These are phyloP conservation scores for Cydia amplana DNA, from an alignment of 1,140 invertebrate genomes.

Conservation along the genomic window DNA sequence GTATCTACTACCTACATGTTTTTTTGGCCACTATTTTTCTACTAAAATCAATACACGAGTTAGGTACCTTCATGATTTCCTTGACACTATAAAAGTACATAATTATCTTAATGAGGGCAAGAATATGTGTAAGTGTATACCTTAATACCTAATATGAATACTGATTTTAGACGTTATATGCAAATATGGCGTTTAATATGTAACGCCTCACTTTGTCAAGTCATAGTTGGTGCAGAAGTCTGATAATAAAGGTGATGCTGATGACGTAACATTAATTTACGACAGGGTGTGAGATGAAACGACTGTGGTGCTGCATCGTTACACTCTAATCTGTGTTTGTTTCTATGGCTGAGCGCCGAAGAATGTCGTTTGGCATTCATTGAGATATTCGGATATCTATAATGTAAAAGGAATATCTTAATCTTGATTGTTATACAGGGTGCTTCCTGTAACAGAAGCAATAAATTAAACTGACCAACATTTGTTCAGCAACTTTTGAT, in stretches of 20 bases:
- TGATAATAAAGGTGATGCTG: neutral
- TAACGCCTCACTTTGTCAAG: too few species aligned
- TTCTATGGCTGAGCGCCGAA: neutral
- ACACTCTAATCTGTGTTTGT: conserved; percentile 27
- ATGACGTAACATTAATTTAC: neutral
- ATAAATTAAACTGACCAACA: too few species aligned
- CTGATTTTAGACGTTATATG: neutral
- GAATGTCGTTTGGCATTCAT: conserved; percentile 22
- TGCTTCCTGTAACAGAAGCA: too few species aligned
- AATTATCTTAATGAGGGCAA: too few species aligned
- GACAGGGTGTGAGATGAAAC: neutral
- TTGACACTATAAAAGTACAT: neutral
- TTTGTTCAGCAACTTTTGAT: too few species aligned
- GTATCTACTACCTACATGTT: too few species aligned
- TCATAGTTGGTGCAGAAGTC: too few species aligned
- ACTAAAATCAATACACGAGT: too few species aligned
- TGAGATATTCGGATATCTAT: neutral
- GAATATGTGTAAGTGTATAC: too few species aligned
- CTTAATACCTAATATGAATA: neutral
- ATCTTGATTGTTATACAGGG: neutral
- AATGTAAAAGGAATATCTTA: neutral
- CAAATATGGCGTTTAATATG: too few species aligned
- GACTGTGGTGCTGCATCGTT: neutral
- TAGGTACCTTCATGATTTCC: too few species aligned
- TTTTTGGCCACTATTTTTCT: too few species aligned